Evolutionary conservation across 2,888 invertebrate species (phyloP).

Genomic region (Drosophila pseudotalamancana): DNA sequence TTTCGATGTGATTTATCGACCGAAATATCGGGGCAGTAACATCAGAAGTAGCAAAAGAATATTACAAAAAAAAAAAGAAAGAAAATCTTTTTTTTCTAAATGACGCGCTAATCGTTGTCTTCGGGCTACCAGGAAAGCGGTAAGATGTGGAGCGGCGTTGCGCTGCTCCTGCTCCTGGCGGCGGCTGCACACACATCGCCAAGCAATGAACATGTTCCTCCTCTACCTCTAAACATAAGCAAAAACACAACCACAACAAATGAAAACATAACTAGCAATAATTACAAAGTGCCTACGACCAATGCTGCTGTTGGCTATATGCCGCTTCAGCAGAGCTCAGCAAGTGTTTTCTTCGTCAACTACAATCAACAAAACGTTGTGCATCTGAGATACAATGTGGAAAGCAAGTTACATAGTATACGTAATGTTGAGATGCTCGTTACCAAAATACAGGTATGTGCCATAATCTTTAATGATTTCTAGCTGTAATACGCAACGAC

Average conservation of each 20-base stretch:
- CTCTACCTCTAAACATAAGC: conserved; percentile 70
- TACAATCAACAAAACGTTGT: conserved; percentile 80
- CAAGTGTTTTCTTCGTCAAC: conserved; percentile 71
- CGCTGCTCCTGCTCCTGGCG: conserved; percentile 51
- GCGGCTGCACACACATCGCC: conserved; percentile 35
- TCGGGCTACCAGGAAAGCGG: conserved; percentile 47
- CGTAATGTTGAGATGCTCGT: conserved; percentile 83
- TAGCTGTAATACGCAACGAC: rapidly evolving
- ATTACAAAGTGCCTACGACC: conserved; percentile 79
- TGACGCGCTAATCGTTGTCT: conserved; percentile 51
- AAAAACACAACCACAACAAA: conserved; percentile 55
- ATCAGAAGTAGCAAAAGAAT: conserved; percentile 32
- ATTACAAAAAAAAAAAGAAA: conserved; percentile 33
- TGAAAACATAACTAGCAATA: conserved; percentile 55
- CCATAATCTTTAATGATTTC: background rate
- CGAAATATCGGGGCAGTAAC: conserved; percentile 34
- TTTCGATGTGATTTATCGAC: conserved; percentile 22
- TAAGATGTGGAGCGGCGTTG: conserved; percentile 46
- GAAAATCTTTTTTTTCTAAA: conserved; percentile 32
- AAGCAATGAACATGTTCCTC: conserved; percentile 69
- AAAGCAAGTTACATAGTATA: conserved; percentile 78
- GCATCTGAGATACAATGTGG: conserved; percentile 79
- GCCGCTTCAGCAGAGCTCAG: conserved; percentile 59
- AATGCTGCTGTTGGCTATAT: conserved; percentile 43
- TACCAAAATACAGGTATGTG: conserved; percentile 81